Percentiles rank a stretch among this genome's conserved stretches.
These are phyloP conservation scores for Lasioglossum baleicum DNA, from an alignment of 1,140 invertebrate genomes.

Conservation along the genomic window DNA sequence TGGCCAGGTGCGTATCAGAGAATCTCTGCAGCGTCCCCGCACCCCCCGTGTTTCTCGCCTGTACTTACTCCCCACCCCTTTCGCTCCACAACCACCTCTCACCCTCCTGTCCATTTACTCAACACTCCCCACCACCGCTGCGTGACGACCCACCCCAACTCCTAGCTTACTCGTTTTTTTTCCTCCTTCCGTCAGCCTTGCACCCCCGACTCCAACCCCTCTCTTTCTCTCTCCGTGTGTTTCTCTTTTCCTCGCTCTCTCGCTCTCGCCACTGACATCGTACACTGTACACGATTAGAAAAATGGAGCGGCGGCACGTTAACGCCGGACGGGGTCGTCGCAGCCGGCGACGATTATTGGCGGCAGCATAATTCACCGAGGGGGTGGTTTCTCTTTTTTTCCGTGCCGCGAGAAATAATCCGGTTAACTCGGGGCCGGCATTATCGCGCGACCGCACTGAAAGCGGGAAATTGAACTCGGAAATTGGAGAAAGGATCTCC, in stretches of 20 bases:
- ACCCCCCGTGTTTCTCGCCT: not conserved
- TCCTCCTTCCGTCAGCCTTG: slow-evolving; percentile 32
- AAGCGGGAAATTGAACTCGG: slow-evolving; percentile 13
- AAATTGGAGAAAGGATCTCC: slow-evolving; percentile 4
- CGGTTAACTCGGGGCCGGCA: not conserved
- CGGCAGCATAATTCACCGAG: not conserved
- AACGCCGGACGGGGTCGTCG: slow-evolving; percentile 2
- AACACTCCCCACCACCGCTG: no score
- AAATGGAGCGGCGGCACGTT: slow-evolving; percentile 44
- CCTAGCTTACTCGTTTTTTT: not conserved
- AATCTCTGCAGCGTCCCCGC: slow-evolving; percentile 44
- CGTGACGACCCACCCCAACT: no score
- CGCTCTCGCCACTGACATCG: slow-evolving; percentile 10
- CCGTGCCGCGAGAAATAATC: not conserved
- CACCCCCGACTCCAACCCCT: not conserved
- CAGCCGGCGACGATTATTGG: not conserved
- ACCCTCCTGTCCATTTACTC: no score
- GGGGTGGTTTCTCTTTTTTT: not conserved
- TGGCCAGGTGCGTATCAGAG: slow-evolving; percentile 47
- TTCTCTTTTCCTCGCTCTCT: no score
- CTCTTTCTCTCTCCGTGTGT: no score
- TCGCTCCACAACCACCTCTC: no score
- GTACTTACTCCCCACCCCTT: slow-evolving; percentile 6
- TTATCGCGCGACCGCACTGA: not conserved
- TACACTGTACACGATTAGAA: slow-evolving; percentile 46